Base-by-base conservation (phyloP, 2,888 invertebrate genomes). In the Drosophila falleni region DNA sequence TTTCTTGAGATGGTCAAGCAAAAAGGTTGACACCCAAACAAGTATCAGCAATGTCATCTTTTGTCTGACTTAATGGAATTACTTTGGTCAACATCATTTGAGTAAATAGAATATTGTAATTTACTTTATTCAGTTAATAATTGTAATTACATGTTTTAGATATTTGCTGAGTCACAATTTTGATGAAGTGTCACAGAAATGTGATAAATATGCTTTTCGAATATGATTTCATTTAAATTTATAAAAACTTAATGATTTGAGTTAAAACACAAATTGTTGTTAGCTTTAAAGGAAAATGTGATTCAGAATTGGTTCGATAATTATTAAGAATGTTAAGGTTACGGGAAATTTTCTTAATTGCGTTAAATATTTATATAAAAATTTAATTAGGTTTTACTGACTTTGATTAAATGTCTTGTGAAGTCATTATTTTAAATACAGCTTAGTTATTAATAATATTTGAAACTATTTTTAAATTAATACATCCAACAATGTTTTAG, bases 11-110 rank as follows among this genome's bases (percentile, higher is more conserved):
- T 35, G 69, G 71, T 54, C 66, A 70, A 58, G 59, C 41, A 35
- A 47, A 54, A 53, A 46, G 49, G 9, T 55, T 46, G 6, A 33
- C 23, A 23, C 19, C 16, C 50, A 49, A 51, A 37, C 49, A 50
- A 59, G 58, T 58, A 47, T 47, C 58, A 58, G 47, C 35, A 31
- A 63, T 39, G 63, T 15, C 47, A 49, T 31, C 62, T 47, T 62
- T 58, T 39, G 23, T 41, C 11, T 16, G 46, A 16, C 10, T 33
- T 62, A 37, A 58, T 58, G 58, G 58, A 58, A 58, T 58, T 58
- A 58, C 46, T 35, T 56, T 39, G 51, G 51, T 26, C 51, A 51
- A 37, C 51, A 15, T 23, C 3, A 15, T 23, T 13, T 13, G 13
- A 11, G 26, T 13, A 46, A 47, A 58, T 37, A 16, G 58, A 10